Evolutionary conservation across 2,888 invertebrate genomes (phyloP).

Genomic region (Polymixis lichenea): DNA sequence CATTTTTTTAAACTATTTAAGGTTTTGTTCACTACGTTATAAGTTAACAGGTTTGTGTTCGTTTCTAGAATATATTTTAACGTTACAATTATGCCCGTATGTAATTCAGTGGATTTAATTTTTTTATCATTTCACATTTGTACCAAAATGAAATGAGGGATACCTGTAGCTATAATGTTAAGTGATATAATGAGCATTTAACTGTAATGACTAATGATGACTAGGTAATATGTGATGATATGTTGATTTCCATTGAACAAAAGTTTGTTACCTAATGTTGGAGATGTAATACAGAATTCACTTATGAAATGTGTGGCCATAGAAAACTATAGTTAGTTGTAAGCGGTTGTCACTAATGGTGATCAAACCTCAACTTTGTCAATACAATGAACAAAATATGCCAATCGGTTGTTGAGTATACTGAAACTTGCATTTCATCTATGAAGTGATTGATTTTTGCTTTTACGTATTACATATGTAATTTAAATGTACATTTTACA

Average conservation of each 20-base stretch:
- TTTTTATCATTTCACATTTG: constrained; percentile 54
- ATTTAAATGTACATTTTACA: constrained; percentile 88
- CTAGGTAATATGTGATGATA: constrained; percentile 61
- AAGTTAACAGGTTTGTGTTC: constrained; percentile 76
- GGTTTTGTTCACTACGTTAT: constrained; percentile 74
- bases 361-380: constrained; percentile 47
- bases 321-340: constrained; percentile 60
- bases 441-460: constrained; percentile 79
- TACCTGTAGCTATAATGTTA: constrained; percentile 70
- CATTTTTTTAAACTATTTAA: constrained; percentile 77
- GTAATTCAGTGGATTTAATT: constrained; percentile 50
- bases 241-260: constrained; percentile 67
- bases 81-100: constrained; percentile 64
- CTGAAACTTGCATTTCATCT: constrained; percentile 76
- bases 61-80: constrained; percentile 71
- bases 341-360: constrained; percentile 49
- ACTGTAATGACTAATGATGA: constrained; percentile 59
- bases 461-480: constrained; percentile 84
- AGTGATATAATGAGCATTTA: constrained; percentile 74
- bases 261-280: constrained; percentile 50
- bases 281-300: constrained; percentile 60
- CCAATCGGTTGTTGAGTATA: constrained; percentile 65
- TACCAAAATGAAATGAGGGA: constrained; percentile 47
- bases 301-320: constrained; percentile 71
- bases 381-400: constrained; percentile 67